These are phyloP conservation scores for Corydoras maculifer DNA, from an alignment of 2,113 vertebrate genomes.

Conservation along the genomic window DNA sequence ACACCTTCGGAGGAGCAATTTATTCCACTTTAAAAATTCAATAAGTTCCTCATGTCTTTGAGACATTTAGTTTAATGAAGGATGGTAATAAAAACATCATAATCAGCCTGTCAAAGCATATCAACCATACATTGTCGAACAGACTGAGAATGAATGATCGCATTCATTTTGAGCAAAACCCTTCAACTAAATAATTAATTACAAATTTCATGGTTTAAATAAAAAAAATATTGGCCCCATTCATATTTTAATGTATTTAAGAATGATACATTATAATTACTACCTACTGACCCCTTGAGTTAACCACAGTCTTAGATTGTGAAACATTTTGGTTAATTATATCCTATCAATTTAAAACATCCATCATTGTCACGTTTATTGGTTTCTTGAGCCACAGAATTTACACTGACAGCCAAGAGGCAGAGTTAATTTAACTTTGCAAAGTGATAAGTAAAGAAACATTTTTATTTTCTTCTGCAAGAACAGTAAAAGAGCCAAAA, in stretches of 20 bases:
- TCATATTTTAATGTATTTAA: constrained; percentile 16
- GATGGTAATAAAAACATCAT: too few species aligned
- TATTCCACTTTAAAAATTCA: constrained; percentile 5
- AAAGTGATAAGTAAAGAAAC: constrained; percentile 15
- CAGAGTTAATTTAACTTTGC: constrained; percentile 17
- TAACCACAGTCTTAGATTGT: constrained; percentile 28
- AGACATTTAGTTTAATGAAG: too few species aligned
- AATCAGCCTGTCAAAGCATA: constrained; percentile 7
- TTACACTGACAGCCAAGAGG: constrained; percentile 9
- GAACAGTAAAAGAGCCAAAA: too few species aligned
- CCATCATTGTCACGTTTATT: constrained; percentile 26
- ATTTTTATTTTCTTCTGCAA: not conserved
- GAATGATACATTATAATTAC: constrained; percentile 26
- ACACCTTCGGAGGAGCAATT: not conserved
- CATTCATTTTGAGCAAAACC: constrained; percentile 27
- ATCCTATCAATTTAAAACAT: constrained; percentile 33
- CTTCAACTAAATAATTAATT: constrained; percentile 21
- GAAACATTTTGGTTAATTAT: constrained; percentile 38
- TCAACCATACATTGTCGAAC: constrained; percentile 9
- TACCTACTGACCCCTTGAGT: constrained; percentile 32
- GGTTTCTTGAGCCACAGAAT: not conserved
- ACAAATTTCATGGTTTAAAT: constrained; percentile 26
- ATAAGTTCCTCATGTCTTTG: not conserved
- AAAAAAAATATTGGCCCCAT: constrained; percentile 19
- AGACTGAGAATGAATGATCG: not conserved